Percentiles rank a stretch among this genome's conserved stretches.
These are phyloP conservation scores for Scaptomyza graminum DNA, from an alignment of 1,140 invertebrate species.

Conservation along the genomic window DNA sequence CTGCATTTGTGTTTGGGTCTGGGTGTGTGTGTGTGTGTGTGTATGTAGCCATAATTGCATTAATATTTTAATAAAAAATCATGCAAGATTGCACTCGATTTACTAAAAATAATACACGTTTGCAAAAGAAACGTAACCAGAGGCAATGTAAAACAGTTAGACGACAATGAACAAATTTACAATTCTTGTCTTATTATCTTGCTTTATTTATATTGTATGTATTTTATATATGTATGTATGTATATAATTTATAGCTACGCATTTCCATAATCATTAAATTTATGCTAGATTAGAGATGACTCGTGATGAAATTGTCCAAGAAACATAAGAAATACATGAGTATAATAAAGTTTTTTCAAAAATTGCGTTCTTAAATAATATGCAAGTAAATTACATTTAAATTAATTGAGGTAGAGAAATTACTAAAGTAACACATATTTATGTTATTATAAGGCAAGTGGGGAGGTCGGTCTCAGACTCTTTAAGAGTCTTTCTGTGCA, in stretches of 20 bases:
- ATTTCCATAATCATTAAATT: constrained; percentile 43
- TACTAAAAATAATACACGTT: not conserved
- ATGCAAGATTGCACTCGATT: constrained; percentile 26
- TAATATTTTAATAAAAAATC: constrained; percentile 34
- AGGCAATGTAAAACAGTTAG: constrained; percentile 12
- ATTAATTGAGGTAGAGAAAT: constrained; percentile 80
- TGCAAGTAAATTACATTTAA: constrained; percentile 71
- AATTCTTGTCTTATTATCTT: constrained; percentile 27
- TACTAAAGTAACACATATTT: constrained; percentile 80
- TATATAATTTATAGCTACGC: constrained; percentile 37
- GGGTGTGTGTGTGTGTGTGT: constrained; percentile 13
- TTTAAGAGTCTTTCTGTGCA: constrained; percentile 71
- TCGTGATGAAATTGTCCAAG: constrained; percentile 34
- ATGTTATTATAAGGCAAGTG: constrained; percentile 73
- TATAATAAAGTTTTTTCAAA: constrained; percentile 12
- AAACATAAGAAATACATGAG: constrained; percentile 36
- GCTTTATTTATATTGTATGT: constrained; percentile 34
- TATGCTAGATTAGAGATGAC: constrained; percentile 52
- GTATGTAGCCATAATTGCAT: constrained; percentile 40
- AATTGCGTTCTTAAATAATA: constrained; percentile 69
- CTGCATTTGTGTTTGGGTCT: constrained; percentile 45
- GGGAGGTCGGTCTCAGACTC: constrained; percentile 56
- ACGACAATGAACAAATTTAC: constrained; percentile 33
- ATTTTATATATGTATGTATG: constrained; percentile 23
- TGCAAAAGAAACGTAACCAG: constrained; percentile 14